These are phyloP conservation scores for Hoplostethus atlanticus DNA, from an alignment of 2,797 vertebrate genomes.

Conservation along the genomic window DNA sequence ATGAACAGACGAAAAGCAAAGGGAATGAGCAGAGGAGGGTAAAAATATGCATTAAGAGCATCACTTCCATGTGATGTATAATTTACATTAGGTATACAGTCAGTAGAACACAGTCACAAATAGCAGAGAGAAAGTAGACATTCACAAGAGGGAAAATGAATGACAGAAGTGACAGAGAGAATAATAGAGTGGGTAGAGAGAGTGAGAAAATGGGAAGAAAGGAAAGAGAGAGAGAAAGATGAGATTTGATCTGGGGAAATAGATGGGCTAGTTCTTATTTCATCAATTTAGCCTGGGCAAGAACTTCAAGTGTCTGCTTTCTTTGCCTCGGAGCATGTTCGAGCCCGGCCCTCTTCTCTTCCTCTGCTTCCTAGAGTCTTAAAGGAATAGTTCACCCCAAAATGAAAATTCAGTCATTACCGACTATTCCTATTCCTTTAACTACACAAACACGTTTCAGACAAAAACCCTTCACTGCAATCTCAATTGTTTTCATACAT, in stretches of 20 bases:
- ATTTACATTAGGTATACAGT: neutral
- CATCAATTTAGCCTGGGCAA: constrained; percentile 5
- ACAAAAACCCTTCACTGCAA: constrained; percentile 13
- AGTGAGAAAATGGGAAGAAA: no score
- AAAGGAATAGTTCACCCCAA: no score
- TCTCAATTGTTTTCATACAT: constrained; percentile 4
- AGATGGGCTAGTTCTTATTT: neutral
- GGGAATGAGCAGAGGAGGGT: neutral
- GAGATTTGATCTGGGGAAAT: no score
- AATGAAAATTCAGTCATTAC: no score
- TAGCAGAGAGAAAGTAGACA: neutral
- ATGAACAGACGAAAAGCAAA: neutral
- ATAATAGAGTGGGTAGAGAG: no score
- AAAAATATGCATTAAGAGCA: no score
- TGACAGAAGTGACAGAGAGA: no score
- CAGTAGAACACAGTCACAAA: neutral
- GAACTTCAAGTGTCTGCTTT: neutral
- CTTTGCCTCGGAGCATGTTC: neutral
- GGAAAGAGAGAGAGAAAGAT: no score
- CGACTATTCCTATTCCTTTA: neutral
- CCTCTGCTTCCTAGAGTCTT: neutral
- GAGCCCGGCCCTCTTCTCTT: neutral
- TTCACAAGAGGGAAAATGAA: no score
- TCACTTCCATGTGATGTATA: neutral
- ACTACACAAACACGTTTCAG: neutral